A percentile compares a stretch with the other conserved stretches of the same genome.
phyloP scores from a whole-genome alignment of 1,140 invertebrate genomes.

The Calycopis cecrops region DNA sequence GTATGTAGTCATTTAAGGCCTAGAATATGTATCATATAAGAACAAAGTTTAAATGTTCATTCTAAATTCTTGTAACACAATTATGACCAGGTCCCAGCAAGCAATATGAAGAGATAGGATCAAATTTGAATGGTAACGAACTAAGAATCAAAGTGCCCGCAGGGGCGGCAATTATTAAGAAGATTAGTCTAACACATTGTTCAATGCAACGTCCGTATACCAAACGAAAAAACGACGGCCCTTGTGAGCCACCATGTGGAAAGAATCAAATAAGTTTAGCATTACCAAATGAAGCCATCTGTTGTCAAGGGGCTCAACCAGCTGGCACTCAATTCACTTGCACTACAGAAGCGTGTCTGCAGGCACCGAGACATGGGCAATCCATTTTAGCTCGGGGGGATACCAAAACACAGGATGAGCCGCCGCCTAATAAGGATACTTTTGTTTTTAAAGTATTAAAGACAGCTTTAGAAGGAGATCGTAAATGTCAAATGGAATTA shows the following conservation, averaged over 20 bases:
- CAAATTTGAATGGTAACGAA: constrained; percentile 54
- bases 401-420: constrained; percentile 30
- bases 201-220: constrained; percentile 51
- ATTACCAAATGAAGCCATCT: constrained; percentile 47
- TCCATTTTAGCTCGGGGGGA: constrained; percentile 42
- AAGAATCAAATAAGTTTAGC: constrained; percentile 63
- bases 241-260: constrained; percentile 54
- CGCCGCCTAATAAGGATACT: constrained; percentile 42
- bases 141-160: constrained; percentile 65
- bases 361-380: constrained; percentile 47
- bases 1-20: too few species aligned
- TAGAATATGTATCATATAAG: neutral
- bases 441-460: constrained; percentile 68
- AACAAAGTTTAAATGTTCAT: neutral
- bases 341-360: constrained; percentile 58
- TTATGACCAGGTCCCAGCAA: constrained; percentile 65
- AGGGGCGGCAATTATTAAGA: constrained; percentile 57
- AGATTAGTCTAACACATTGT: constrained; percentile 66
- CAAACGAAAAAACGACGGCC: constrained; percentile 35
- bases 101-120: constrained; percentile 64
- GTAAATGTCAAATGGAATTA: constrained; percentile 59
- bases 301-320: constrained; percentile 44
- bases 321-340: constrained; percentile 61
- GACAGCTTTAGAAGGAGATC: constrained; percentile 58
- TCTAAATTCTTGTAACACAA: constrained; percentile 31